Evolutionary conservation across 37 sponge, comb jelly and placozoan genomes (phyloP).

Genomic region (Haliclona indistincta): DNA sequence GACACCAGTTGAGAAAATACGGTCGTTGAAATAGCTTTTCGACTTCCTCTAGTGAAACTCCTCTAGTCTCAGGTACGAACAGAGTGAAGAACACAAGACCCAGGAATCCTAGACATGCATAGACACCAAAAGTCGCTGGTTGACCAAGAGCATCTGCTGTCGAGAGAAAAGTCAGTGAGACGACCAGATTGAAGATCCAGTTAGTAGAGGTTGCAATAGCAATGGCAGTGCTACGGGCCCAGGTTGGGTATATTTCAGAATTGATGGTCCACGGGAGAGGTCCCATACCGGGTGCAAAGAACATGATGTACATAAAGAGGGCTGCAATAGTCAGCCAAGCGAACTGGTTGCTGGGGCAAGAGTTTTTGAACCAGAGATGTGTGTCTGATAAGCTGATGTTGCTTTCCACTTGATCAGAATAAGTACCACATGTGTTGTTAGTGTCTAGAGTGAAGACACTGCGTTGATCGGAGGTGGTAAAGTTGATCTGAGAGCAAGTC

Average conservation of each 20-base stretch:
- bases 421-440: not conserved
- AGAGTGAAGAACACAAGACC: conserved; percentile 71
- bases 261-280: conserved; percentile 95
- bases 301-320: conserved; percentile 82
- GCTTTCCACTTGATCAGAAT: not conserved
- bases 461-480: not conserved
- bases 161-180: conserved; percentile 87
- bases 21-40: conserved; percentile 74
- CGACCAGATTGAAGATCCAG: conserved; percentile 84
- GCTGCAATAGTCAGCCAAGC: conserved; percentile 69
- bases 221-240: conserved; percentile 83
- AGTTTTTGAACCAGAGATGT: conserved; percentile 23
- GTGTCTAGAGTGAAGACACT: not conserved
- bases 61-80: conserved; percentile 85
- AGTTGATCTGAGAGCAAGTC: conserved; percentile 30
- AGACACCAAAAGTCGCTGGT: conserved; percentile 68
- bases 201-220: conserved; percentile 79
- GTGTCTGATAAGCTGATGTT: not conserved
- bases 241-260: conserved; percentile 97
- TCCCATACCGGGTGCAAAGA: conserved; percentile 96
- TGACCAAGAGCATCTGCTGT: conserved; percentile 61
- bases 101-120: conserved; percentile 60
- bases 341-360: conserved; percentile 46
- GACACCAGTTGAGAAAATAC: conserved; percentile 58
- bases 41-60: conserved; percentile 70